Evolutionary conservation across 2,888 invertebrate genomes (phyloP).

Genomic region (Netelia fuscicornis): DNA sequence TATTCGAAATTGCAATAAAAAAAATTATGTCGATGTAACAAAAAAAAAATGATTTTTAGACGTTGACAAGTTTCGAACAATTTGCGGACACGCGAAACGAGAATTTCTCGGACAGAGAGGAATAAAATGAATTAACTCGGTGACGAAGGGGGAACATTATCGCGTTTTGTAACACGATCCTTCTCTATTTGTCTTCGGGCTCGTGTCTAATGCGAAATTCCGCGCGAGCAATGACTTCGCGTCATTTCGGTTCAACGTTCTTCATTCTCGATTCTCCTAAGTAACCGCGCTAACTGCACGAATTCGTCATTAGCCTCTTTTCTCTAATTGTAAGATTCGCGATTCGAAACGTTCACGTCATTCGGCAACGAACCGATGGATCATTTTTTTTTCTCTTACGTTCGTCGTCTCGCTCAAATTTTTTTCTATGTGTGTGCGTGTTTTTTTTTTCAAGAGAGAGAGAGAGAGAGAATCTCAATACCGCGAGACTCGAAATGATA

Average conservation of each 20-base stretch:
- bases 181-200: conserved; percentile 15
- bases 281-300: conserved; percentile 33
- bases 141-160: neutral
- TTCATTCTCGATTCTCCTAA: neutral
- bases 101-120: neutral
- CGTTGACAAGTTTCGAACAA: no score
- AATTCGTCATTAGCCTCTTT: conserved; percentile 41
- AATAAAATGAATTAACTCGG: neutral
- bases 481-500: conserved; percentile 41
- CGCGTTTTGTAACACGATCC: neutral
- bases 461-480: neutral
- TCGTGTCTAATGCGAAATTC: conserved; percentile 6
- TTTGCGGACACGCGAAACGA: no score
- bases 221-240: conserved; percentile 1
- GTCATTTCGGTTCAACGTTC: conserved; percentile 35
- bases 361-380: conserved; percentile 21
- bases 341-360: conserved; percentile 17
- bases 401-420: neutral
- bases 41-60: no score
- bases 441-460: neutral
- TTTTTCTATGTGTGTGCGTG: neutral
- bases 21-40: no score
- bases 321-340: conserved; percentile 12
- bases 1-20: no score
- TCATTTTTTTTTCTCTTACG: conserved; percentile 18